Base-by-base conservation (phyloP, 2,113 vertebrate genomes). In the Strix uralensis region DNA sequence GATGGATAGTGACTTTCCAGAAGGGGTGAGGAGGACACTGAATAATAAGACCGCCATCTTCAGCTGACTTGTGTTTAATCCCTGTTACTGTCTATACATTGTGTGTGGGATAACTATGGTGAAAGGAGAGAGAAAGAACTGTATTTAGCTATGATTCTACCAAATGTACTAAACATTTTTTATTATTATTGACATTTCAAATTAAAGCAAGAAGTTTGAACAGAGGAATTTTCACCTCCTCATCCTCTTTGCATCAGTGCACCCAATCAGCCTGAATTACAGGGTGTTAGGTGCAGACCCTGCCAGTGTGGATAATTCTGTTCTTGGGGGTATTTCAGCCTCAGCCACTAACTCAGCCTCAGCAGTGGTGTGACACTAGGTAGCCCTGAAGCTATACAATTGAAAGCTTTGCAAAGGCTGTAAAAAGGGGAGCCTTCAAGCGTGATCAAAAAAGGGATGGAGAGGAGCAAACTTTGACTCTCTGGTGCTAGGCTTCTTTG, bases 91-190 rank as follows among this genome's bases (percentile, higher is more conserved):
- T 54, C 42, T 90, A 42, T 51, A 90, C 51, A 13, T 36, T 61
- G 3, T 16, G 36, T 61, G 36, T 2, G 21, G 51, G 26, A 25
- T 77, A 75, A 32, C 26, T 44, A 8, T 38, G 38, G 25, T 46
- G 36, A 62, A 85, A 90, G 84, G 62, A 89, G 87, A 90, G 89
- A 85, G 78, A 74, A 92, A 94, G 92, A 96, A 61, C 67, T 86
- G 70, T 87, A 79, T 92, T 94, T 94, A 92, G 73, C 82, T 97
- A 78, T 58, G 13, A 81, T 73, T 85, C 87, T 96, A 71, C 87
- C 59, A 65, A 97, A 85, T 90, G 49, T 67, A 72, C 86, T 93
- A 58, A 80, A 36, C 78, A 72, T 96, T 93, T 96, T 87, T 84
- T 92, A 59, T 84, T 92, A 59, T 55, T 93, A 70, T 12, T 83